phyloP scores from a whole-genome alignment of 2,797 vertebrate genomes.

The Aeoliscus strigatus region DNA sequence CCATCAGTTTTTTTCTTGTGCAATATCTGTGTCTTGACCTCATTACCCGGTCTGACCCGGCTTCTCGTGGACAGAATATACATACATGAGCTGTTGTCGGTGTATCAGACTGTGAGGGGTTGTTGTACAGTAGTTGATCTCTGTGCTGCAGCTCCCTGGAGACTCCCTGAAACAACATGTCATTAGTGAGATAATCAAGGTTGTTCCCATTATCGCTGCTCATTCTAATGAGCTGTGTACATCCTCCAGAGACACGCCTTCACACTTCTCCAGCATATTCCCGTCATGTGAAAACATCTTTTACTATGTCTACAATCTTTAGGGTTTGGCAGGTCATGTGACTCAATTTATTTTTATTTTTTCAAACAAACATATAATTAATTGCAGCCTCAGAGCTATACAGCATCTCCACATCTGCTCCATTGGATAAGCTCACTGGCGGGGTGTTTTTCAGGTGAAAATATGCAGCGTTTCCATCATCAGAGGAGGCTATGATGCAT shows the following conservation, averaged over 20 bases:
- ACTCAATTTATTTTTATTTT: neutral
- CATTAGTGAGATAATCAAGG: constrained; percentile 63
- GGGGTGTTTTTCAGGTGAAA: constrained; percentile 36
- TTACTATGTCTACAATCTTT: constrained; percentile 31
- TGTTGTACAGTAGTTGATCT: constrained; percentile 34
- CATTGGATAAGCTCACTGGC: constrained; percentile 14
- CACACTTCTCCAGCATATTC: constrained; percentile 33
- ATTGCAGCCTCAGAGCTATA: constrained; percentile 9
- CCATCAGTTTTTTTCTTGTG: too few relatives aligned
- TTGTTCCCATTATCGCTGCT: constrained; percentile 59
- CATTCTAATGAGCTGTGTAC: constrained; percentile 65
- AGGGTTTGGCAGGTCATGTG: constrained; percentile 19
- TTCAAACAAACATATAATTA: constrained; percentile 18
- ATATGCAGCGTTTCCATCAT: constrained; percentile 49
- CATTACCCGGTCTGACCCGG: too few relatives aligned
- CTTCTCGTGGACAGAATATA: constrained; percentile 9
- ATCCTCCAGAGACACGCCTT: constrained; percentile 57
- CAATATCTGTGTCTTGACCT: too few relatives aligned
- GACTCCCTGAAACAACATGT: constrained; percentile 58
- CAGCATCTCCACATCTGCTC: constrained; percentile 23
- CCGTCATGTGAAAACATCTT: constrained; percentile 37
- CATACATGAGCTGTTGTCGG: constrained; percentile 14
- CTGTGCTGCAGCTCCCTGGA: constrained; percentile 23
- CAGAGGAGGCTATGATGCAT: constrained; percentile 50
- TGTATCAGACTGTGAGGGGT: constrained; percentile 16